Percentiles rank a stretch among this genome's conserved stretches.
phyloP scores from a whole-genome alignment of 2,888 invertebrate species.

The Terebella lapidaria region DNA sequence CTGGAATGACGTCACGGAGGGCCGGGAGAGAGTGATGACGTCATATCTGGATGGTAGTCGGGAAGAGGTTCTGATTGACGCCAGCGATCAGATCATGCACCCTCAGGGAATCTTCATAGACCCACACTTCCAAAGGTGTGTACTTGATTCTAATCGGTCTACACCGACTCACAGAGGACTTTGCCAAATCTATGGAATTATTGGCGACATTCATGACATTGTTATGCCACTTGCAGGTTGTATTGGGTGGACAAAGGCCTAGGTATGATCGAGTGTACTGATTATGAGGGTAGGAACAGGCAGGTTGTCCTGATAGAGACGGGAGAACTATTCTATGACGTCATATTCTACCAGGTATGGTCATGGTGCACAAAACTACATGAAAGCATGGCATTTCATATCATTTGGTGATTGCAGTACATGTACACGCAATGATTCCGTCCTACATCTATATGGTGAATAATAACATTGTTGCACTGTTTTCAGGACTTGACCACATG shows the following conservation, averaged over 20 bases:
- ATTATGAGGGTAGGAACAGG: neutral
- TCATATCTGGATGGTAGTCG: neutral
- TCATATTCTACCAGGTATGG: slow-evolving; percentile 11
- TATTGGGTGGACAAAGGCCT: slow-evolving; percentile 3
- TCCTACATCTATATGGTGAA: too few species aligned
- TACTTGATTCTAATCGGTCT: too few species aligned
- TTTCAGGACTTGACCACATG: slow-evolving; percentile 2
- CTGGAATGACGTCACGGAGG: too few species aligned
- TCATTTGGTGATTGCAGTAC: too few species aligned
- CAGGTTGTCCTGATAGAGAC: neutral
- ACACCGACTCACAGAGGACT: too few species aligned
- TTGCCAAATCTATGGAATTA: too few species aligned
- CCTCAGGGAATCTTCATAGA: neutral
- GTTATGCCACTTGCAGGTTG: neutral
- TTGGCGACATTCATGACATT: too few species aligned
- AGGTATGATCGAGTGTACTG: neutral
- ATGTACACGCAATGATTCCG: too few species aligned
- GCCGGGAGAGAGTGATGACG: neutral
- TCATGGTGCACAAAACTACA: too few species aligned
- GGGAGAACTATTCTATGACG: slow-evolving; percentile 1
- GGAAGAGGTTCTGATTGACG: too few species aligned
- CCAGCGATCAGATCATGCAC: neutral
- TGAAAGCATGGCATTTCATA: too few species aligned
- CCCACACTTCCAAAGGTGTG: neutral
- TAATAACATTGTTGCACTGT: too few species aligned